These are phyloP conservation scores for Empidonax traillii DNA, from an alignment of 2,113 vertebrate genomes.

Conservation along the genomic window DNA sequence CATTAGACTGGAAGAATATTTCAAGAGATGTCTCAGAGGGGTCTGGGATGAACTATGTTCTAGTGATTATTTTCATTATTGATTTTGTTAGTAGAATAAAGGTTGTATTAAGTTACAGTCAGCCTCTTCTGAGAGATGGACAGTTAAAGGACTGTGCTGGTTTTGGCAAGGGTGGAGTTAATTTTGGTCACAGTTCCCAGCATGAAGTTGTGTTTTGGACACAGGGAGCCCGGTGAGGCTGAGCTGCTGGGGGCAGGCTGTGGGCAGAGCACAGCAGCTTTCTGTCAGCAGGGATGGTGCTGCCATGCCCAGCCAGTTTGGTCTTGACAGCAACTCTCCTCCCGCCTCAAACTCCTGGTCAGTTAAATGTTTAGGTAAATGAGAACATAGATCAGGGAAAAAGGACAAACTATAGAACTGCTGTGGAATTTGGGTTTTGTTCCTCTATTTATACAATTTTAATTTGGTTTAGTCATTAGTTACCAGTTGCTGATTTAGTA, in stretches of 20 bases:
- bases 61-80: background rate
- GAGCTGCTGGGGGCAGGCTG: background rate
- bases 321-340: rapidly evolving
- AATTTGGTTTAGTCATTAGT: background rate
- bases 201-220: rapidly evolving
- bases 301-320: background rate
- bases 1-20: background rate
- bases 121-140: background rate
- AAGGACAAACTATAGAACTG: background rate
- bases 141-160: background rate
- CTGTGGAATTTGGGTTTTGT: background rate
- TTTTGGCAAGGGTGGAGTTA: background rate
- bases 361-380: background rate
- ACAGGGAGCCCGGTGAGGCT: rapidly evolving
- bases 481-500: background rate
- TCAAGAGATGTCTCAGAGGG: background rate
- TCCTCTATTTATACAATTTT: background rate
- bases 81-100: background rate
- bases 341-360: background rate
- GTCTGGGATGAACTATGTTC: background rate
- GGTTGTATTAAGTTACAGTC: background rate
- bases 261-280: background rate
- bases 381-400: background rate
- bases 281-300: background rate
- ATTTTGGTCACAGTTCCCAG: background rate